Conservation (phyloP, 2,113 vertebrate species). For the Petrocephalus microphthalmus region DNA sequence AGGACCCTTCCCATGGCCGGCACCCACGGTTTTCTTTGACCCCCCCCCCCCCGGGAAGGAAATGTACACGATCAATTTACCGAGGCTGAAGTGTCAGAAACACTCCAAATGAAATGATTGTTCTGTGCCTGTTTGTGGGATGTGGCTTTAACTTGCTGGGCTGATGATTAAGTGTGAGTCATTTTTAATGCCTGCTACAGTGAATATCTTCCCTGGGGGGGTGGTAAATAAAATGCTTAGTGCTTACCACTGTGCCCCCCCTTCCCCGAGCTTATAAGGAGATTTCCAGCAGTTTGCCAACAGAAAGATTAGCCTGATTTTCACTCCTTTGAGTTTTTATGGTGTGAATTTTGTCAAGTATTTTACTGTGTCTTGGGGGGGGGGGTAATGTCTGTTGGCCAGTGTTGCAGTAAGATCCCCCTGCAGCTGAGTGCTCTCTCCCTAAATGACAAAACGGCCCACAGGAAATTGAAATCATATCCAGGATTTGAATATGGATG, state of each 20-base stretch:
- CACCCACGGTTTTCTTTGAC: neutral
- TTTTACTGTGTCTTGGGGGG: neutral
- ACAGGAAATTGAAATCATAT: slow-evolving; percentile 25
- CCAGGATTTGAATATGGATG: slow-evolving; percentile 8
- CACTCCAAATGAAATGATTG: neutral
- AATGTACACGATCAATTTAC: neutral
- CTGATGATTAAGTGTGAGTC: neutral
- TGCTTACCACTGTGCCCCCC: neutral
- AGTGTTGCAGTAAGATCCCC: neutral
- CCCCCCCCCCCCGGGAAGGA: neutral
- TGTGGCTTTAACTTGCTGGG: neutral
- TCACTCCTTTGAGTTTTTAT: neutral
- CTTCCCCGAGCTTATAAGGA: neutral
- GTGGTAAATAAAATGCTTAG: neutral
- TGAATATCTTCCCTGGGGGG: neutral
- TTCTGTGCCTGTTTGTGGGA: neutral
- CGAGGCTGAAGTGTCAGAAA: neutral
- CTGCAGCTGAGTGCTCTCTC: neutral
- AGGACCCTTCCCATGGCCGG: neutral
- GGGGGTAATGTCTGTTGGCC: neutral
- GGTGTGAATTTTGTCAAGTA: neutral
- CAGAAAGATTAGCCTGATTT: neutral
- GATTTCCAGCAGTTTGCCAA: neutral
- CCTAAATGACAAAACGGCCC: neutral
- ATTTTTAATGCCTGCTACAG: neutral